Evolutionary conservation across 2,888 invertebrate species (phyloP).

Genomic region (Synanthedon formicaeformis): DNA sequence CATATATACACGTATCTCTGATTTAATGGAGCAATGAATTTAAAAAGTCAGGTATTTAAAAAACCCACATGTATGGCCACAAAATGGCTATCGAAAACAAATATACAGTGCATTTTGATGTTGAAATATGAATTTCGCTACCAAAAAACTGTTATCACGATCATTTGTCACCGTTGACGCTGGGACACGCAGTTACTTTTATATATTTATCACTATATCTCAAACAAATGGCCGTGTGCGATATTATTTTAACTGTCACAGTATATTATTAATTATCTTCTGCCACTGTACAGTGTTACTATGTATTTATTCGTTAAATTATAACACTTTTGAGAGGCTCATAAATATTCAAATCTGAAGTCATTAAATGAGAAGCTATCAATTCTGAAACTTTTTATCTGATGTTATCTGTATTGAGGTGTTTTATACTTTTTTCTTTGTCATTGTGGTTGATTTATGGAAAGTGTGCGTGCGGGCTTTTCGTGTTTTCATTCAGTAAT

Average conservation of each 20-base stretch:
- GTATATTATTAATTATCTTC: not conserved
- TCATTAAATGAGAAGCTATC: not conserved
- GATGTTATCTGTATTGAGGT: not conserved
- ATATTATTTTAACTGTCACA: not conserved
- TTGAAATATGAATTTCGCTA: slow-evolving; percentile 1
- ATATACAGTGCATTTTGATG: slow-evolving; percentile 5
- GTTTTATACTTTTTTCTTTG: not conserved
- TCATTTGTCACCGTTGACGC: slow-evolving; percentile 13
- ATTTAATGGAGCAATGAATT: too few species aligned
- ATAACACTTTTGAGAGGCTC: not conserved
- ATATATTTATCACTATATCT: slow-evolving; percentile 10
- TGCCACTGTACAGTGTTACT: not conserved
- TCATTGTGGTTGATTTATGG: not conserved
- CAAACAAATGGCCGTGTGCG: slow-evolving; percentile 17
- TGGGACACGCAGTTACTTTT: slow-evolving; percentile 7
- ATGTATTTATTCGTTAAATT: not conserved
- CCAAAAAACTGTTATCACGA: slow-evolving; percentile 11
- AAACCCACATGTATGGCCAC: not conserved
- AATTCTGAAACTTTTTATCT: not conserved
- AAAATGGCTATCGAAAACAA: not conserved
- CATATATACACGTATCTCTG: too few species aligned
- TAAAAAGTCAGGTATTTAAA: too few species aligned
- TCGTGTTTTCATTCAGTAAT: not conserved
- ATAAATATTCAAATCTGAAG: not conserved
- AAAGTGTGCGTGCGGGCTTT: not conserved